These are phyloP conservation scores for Thymelicus acteon DNA, from an alignment of 2,888 invertebrate genomes.

Conservation along the genomic window DNA sequence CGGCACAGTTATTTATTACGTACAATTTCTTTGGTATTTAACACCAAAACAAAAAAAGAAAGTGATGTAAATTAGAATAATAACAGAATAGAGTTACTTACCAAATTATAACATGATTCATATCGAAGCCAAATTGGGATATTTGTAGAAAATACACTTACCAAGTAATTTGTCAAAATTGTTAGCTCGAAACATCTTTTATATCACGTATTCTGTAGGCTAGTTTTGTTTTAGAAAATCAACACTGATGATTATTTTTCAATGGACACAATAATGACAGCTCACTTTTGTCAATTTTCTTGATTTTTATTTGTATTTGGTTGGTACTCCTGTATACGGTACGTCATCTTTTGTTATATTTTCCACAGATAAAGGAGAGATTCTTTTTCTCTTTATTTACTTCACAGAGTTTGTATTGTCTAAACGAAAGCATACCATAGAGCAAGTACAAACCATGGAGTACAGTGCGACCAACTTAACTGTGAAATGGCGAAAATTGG, in stretches of 20 bases:
- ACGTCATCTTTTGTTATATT: conserved; percentile 22
- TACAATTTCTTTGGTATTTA: conserved; percentile 13
- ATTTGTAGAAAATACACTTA: conserved; percentile 58
- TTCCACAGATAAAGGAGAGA: no score
- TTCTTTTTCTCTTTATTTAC: neutral
- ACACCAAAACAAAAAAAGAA: conserved; percentile 45
- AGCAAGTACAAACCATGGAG: no score
- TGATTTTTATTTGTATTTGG: conserved; percentile 49
- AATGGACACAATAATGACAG: conserved; percentile 77
- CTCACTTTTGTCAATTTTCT: conserved; percentile 75
- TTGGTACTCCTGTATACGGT: conserved; percentile 48
- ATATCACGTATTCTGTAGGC: conserved; percentile 30
- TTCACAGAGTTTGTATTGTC: no score
- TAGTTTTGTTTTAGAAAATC: conserved; percentile 74
- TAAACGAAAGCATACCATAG: no score
- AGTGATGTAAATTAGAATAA: conserved; percentile 46
- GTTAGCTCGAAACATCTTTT: conserved; percentile 86
- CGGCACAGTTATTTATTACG: neutral
- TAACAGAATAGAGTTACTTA: conserved; percentile 27
- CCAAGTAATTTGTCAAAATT: conserved; percentile 88
- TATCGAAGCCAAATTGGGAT: neutral
- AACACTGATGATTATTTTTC: conserved; percentile 67
- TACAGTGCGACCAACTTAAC: no score
- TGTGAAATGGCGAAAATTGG: no score
- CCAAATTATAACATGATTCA: conserved; percentile 33